phyloP scores from a whole-genome alignment of 2,888 invertebrate genomes.

The Eledona agricola region DNA sequence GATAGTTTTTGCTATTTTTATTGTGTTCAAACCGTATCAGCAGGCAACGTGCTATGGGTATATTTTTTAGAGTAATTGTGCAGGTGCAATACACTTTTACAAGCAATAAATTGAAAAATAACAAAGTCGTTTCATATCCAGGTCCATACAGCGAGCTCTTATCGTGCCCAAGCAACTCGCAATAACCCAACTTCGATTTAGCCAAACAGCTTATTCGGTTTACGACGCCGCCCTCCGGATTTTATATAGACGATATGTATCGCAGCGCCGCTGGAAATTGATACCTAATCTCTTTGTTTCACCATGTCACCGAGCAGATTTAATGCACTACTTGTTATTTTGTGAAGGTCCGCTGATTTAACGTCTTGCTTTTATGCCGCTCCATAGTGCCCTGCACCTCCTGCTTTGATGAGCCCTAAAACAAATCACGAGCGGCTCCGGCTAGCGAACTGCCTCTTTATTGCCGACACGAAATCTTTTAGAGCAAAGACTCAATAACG shows the following conservation, averaged over 20 bases:
- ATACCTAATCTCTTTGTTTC: constrained; percentile 32
- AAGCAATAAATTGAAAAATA: constrained; percentile 54
- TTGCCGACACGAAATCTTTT: constrained; percentile 34
- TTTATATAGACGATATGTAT: constrained; percentile 36
- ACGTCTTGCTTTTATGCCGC: constrained; percentile 45
- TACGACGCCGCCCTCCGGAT: constrained; percentile 42
- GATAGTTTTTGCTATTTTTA: too few relatives aligned
- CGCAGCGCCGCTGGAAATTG: constrained; percentile 24
- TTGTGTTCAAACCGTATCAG: too few relatives aligned
- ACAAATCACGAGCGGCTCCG: constrained; percentile 52
- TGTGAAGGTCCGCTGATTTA: constrained; percentile 39
- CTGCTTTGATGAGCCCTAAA: constrained; percentile 53
- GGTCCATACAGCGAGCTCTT: constrained; percentile 50
- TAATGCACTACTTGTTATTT: constrained; percentile 18
- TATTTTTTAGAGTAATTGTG: too few relatives aligned
- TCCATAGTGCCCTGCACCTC: constrained; percentile 46
- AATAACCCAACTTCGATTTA: constrained; percentile 46
- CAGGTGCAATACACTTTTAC: too few relatives aligned
- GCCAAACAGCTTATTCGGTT: constrained; percentile 46
- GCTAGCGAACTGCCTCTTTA: constrained; percentile 47
- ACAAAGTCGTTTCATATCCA: constrained; percentile 50
- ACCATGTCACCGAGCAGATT: constrained; percentile 15
- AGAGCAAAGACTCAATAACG: constrained; percentile 16
- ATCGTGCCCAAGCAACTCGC: constrained; percentile 48
- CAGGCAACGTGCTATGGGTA: too few relatives aligned